A percentile compares a stretch with the other conserved stretches of the same genome.
Conservation (phyloP, 37 sponge, comb jelly and placozoan genomes). For the Aphrocallistes beatrix region DNA sequence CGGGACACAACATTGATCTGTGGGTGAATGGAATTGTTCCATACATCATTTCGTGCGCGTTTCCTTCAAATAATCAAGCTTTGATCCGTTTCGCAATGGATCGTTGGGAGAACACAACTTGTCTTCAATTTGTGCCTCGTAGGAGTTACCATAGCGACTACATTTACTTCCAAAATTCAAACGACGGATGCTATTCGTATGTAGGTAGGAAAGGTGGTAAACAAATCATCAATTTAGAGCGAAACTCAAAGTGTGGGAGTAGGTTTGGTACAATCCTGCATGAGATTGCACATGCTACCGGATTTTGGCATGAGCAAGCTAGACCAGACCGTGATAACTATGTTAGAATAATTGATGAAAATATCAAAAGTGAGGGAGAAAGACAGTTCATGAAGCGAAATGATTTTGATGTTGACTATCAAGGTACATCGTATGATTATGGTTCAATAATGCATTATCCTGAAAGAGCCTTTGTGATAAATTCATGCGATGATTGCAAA, state of each 20-base stretch:
- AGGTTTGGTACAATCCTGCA: slow-evolving; percentile 7
- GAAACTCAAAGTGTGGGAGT: not conserved
- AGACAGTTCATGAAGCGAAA: not conserved
- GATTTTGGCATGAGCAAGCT: slow-evolving; percentile 31
- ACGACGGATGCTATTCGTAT: not conserved
- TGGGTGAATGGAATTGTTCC: too few relatives aligned
- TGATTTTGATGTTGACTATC: not conserved
- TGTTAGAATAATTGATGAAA: not conserved
- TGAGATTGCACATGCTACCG: slow-evolving; percentile 30
- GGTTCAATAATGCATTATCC: slow-evolving; percentile 23
- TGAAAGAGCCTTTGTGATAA: not conserved
- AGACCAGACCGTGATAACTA: slow-evolving; percentile 21
- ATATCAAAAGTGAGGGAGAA: not conserved
- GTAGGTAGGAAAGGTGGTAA: slow-evolving; percentile 8
- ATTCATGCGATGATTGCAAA: not conserved
- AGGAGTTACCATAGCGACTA: not conserved
- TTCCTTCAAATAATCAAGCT: too few relatives aligned
- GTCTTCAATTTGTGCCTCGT: not conserved
- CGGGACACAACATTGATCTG: too few relatives aligned
- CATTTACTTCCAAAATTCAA: not conserved
- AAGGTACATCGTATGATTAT: slow-evolving; percentile 20
- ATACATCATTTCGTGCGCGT: too few relatives aligned
- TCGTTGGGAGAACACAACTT: slow-evolving; percentile 1
- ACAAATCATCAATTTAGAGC: slow-evolving; percentile 6
- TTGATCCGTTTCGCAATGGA: too few relatives aligned